Percentiles rank a stretch among this genome's conserved stretches.
Conservation (phyloP, 2,888 invertebrate genomes). For the Hypsopygia costalis region DNA sequence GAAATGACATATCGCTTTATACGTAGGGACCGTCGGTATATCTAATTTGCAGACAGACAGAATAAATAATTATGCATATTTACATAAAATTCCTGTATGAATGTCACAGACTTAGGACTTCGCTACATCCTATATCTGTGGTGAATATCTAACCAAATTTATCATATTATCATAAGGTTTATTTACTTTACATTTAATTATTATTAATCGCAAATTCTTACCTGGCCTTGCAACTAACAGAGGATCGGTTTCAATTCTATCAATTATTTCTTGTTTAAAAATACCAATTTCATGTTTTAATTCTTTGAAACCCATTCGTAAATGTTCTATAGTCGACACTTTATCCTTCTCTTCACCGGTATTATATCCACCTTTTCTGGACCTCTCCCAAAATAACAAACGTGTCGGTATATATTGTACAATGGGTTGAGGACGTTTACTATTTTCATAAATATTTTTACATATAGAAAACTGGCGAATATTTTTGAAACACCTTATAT, state of each 20-base stretch:
- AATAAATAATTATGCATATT: too few relatives aligned
- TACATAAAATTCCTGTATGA: too few relatives aligned
- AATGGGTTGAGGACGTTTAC: conserved; percentile 23
- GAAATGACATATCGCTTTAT: too few relatives aligned
- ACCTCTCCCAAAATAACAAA: conserved; percentile 76
- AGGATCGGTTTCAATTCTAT: conserved; percentile 83
- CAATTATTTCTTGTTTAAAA: conserved; percentile 84
- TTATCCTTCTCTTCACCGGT: conserved; percentile 37
- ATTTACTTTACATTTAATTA: too few relatives aligned
- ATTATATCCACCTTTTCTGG: conserved; percentile 82
- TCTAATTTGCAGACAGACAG: too few relatives aligned
- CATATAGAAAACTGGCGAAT: conserved; percentile 36
- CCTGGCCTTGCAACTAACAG: conserved; percentile 77
- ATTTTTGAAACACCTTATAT: conserved; percentile 25
- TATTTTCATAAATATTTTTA: conserved; percentile 29
- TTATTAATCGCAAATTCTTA: too few relatives aligned
- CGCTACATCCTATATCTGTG: too few relatives aligned
- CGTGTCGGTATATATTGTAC: conserved; percentile 37
- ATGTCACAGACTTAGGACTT: too few relatives aligned
- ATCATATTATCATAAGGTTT: too few relatives aligned
- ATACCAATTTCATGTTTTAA: conserved; percentile 84
- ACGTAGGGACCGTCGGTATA: too few relatives aligned
- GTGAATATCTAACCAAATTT: too few relatives aligned
- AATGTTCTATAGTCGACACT: conserved; percentile 70
- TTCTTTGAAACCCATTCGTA: conserved; percentile 83